Evolutionary conservation across 2,797 vertebrate genomes (phyloP).

Genomic region (Gastrophryne carolinensis): DNA sequence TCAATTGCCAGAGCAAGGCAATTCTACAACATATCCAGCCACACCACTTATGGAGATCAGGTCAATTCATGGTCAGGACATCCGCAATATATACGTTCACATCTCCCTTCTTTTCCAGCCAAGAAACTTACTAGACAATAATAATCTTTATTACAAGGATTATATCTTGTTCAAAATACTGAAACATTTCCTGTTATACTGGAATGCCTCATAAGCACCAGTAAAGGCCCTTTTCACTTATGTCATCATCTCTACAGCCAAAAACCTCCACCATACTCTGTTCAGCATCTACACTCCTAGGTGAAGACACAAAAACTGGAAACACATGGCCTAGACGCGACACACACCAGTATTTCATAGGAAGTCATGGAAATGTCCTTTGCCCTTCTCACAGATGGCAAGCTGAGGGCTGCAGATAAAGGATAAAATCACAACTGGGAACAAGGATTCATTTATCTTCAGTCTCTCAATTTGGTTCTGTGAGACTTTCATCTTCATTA

Average conservation of each 20-base stretch:
- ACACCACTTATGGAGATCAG: not conserved
- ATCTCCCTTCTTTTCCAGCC: not conserved
- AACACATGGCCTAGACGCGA: conserved; percentile 7
- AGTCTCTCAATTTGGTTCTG: conserved; percentile 22
- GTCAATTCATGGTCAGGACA: not conserved
- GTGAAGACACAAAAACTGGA: conserved; percentile 15
- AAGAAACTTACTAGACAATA: not conserved
- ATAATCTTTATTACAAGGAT: not conserved
- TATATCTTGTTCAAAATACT: not conserved
- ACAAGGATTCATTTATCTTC: conserved; percentile 40
- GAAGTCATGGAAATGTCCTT: conserved; percentile 36
- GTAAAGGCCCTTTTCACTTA: not conserved
- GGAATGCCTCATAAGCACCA: not conserved
- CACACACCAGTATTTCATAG: conserved; percentile 20
- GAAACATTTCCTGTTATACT: not conserved
- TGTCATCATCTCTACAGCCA: not conserved
- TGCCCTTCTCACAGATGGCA: conserved; percentile 15
- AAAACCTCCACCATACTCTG: not conserved
- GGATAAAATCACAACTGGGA: conserved; percentile 23
- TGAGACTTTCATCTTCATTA: conserved; percentile 27
- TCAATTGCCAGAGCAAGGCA: not conserved
- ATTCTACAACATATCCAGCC: not conserved
- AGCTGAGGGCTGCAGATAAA: conserved; percentile 40
- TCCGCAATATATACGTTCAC: not conserved
- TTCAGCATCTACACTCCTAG: conserved; percentile 29